A percentile compares a stretch with the other conserved stretches of the same genome.
These are phyloP conservation scores for Megaceryle alcyon DNA, from an alignment of 2,797 vertebrate species.

Conservation along the genomic window DNA sequence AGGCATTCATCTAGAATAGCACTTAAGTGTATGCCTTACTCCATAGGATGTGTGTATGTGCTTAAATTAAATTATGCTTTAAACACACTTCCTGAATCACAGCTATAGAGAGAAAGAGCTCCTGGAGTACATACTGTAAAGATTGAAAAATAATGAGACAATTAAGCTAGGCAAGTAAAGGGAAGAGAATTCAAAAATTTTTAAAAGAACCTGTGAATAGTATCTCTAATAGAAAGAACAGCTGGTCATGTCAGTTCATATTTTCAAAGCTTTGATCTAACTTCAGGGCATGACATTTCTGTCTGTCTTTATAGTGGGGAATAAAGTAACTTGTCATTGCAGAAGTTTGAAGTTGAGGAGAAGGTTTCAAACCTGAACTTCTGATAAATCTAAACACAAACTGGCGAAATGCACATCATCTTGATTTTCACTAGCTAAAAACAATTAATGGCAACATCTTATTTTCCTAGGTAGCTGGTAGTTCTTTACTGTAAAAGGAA, in stretches of 20 bases:
- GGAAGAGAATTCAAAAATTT: background rate
- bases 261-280: conserved; percentile 5
- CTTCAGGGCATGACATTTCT: background rate
- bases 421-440: background rate
- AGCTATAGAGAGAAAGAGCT: background rate
- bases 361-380: background rate
- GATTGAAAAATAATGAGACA: background rate
- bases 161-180: background rate
- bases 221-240: background rate
- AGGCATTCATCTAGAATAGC: conserved; percentile 3
- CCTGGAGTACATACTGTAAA: background rate
- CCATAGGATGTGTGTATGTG: background rate
- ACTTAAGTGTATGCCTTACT: background rate
- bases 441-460: background rate
- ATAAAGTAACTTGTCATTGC: background rate
- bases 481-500: background rate
- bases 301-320: background rate
- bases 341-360: background rate
- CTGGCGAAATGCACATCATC: background rate
- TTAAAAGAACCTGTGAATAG: background rate
- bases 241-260: background rate
- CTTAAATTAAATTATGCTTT: background rate
- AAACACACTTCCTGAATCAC: background rate
- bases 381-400: background rate
- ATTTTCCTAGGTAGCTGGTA: conserved; percentile 7